Percentiles rank a stretch among this genome's conserved stretches.
phyloP scores from a whole-genome alignment of 2,113 vertebrate genomes.

The Gymnocephalus cernua region DNA sequence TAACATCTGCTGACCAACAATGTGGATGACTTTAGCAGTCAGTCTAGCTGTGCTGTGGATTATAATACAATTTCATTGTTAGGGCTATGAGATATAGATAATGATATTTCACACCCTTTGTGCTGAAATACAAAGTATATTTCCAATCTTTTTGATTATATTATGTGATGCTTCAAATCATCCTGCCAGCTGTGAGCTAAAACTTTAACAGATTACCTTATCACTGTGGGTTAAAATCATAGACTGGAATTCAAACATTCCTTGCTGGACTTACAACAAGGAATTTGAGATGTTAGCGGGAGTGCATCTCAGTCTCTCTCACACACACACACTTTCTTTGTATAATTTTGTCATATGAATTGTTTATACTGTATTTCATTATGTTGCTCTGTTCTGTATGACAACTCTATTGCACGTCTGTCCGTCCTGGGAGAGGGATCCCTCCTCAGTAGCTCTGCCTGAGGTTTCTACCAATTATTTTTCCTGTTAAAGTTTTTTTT shows the following conservation, averaged over 20 bases:
- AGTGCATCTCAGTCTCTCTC: no score
- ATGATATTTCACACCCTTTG: not conserved
- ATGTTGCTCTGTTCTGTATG: no score
- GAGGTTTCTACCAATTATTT: no score
- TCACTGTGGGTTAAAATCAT: not conserved
- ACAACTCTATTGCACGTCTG: no score
- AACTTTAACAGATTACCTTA: slow-evolving; percentile 15
- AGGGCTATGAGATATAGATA: not conserved
- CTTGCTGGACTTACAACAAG: not conserved
- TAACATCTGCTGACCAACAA: slow-evolving; percentile 42
- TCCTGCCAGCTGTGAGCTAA: slow-evolving; percentile 28
- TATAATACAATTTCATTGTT: not conserved
- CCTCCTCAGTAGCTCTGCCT: no score
- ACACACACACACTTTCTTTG: no score
- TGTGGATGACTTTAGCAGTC: slow-evolving; percentile 13
- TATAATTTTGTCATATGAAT: no score
- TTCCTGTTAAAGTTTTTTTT: no score
- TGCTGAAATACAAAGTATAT: not conserved
- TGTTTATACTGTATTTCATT: no score
- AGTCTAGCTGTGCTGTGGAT: slow-evolving; percentile 3
- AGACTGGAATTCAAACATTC: not conserved
- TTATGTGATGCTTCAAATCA: slow-evolving; percentile 43
- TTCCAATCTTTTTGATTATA: slow-evolving; percentile 22
- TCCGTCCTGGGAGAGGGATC: no score
- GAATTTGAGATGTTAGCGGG: no score